phyloP scores from a whole-genome alignment of 2,888 invertebrate genomes.

The Drosophila nigricruria region DNA sequence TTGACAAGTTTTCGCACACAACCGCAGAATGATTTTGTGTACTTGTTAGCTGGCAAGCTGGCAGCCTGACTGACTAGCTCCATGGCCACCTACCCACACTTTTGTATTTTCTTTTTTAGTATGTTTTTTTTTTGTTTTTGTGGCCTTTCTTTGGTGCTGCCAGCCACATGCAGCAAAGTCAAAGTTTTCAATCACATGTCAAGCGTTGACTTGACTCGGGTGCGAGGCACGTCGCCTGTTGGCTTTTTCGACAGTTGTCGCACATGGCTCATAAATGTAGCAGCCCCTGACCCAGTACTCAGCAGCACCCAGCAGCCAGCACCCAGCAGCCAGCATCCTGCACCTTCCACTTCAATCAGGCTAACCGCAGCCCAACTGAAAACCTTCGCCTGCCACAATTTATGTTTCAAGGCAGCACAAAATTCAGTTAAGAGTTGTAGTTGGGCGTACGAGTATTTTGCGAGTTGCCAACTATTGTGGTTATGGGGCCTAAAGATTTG shows the following conservation, averaged over 20 bases:
- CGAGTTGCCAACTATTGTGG: slow-evolving; percentile 21
- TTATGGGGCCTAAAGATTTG: slow-evolving; percentile 40
- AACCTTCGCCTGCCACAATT: slow-evolving; percentile 69
- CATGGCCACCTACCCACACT: slow-evolving; percentile 12
- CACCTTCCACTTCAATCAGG: slow-evolving; percentile 19
- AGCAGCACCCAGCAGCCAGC: no score
- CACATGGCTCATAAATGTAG: slow-evolving; percentile 79
- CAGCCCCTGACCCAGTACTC: slow-evolving; percentile 14
- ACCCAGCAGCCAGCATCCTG: neutral
- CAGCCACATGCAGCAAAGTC: slow-evolving; percentile 76
- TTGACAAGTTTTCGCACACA: slow-evolving; percentile 57
- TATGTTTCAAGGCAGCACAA: slow-evolving; percentile 38
- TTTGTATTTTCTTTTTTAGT: slow-evolving; percentile 12
- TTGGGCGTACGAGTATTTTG: slow-evolving; percentile 26
- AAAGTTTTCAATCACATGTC: slow-evolving; percentile 82
- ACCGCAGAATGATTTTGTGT: slow-evolving; percentile 48
- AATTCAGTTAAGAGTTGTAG: slow-evolving; percentile 8
- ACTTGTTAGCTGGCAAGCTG: slow-evolving; percentile 37
- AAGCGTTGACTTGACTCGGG: slow-evolving; percentile 72
- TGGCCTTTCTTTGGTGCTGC: slow-evolving; percentile 33
- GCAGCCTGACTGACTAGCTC: neutral
- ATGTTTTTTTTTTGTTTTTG: slow-evolving; percentile 17
- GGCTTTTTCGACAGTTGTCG: slow-evolving; percentile 77
- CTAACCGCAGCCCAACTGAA: slow-evolving; percentile 65
- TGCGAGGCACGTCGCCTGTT: slow-evolving; percentile 56